Conservation (phyloP, 1,140 invertebrate species). For the Eumaeus atala region DNA sequence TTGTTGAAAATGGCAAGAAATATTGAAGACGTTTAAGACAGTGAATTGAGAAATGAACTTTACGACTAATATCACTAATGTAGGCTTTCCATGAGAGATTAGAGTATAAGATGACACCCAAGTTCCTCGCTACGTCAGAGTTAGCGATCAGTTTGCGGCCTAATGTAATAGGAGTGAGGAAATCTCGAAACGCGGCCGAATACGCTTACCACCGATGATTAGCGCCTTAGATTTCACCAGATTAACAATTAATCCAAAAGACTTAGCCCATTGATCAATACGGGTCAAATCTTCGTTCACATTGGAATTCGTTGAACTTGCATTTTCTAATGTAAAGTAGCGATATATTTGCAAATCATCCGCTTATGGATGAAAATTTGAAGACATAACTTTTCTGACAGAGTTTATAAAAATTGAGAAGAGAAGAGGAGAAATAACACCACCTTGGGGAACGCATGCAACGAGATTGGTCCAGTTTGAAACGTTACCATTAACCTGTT, state of each 20-base stretch:
- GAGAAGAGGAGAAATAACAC: no score
- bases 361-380: neutral
- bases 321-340: no score
- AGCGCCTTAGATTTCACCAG: neutral
- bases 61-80: no score
- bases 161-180: neutral
- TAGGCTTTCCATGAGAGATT: neutral
- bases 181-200: neutral
- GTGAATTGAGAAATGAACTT: no score
- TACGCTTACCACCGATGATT: neutral
- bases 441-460: slow-evolving; percentile 1
- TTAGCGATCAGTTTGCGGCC: no score
- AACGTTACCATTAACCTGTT: neutral
- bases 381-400: no score
- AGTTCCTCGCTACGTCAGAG: neutral
- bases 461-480: slow-evolving; percentile 8
- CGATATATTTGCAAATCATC: no score
- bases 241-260: neutral
- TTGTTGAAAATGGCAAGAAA: no score
- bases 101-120: neutral
- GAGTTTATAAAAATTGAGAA: no score
- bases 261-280: neutral
- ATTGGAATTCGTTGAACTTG: no score
- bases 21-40: no score
- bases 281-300: neutral